These are phyloP conservation scores for Sialis fuliginosa DNA, from an alignment of 2,888 invertebrate genomes.

Conservation along the genomic window DNA sequence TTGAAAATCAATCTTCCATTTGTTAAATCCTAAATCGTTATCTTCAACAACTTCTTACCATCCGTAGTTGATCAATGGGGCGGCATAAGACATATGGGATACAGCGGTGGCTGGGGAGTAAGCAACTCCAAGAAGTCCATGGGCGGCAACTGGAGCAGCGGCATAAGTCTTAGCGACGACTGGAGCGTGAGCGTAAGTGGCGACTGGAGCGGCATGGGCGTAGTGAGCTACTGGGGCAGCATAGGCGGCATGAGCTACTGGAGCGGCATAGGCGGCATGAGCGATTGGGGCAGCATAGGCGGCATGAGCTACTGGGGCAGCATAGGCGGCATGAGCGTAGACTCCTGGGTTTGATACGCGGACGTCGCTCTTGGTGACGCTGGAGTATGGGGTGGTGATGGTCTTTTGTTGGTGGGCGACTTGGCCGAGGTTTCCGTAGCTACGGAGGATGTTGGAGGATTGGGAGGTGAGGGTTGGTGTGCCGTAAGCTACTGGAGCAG, in stretches of 20 bases:
- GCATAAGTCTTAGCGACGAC: slow-evolving; percentile 11
- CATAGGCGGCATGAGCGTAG: slow-evolving; percentile 15
- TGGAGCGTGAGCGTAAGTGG: slow-evolving; percentile 12
- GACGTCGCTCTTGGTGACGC: slow-evolving; percentile 49
- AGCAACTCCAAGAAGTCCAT: slow-evolving; percentile 35
- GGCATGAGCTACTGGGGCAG: slow-evolving; percentile 3
- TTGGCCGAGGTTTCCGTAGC: slow-evolving; percentile 49
- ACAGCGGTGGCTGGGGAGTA: slow-evolving; percentile 42
- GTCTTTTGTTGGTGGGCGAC: slow-evolving; percentile 55
- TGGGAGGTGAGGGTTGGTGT: slow-evolving; percentile 36
- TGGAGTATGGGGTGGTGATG: slow-evolving; percentile 54
- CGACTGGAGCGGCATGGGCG: slow-evolving; percentile 6
- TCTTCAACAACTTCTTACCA: slow-evolving; percentile 24
- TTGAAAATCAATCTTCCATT: no score
- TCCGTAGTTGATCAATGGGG: slow-evolving; percentile 28
- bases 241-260: slow-evolving; percentile 7
- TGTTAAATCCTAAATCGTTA: no score
- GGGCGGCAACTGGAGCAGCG: slow-evolving; percentile 13
- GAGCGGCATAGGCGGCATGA: slow-evolving; percentile 12
- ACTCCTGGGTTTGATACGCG: slow-evolving; percentile 49
- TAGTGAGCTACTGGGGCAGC: slow-evolving; percentile 1
- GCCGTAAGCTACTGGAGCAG: slow-evolving; percentile 26
- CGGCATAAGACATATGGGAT: slow-evolving; percentile 34
- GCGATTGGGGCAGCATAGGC: slow-evolving; percentile 7
- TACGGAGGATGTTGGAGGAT: slow-evolving; percentile 39